Evolutionary conservation across 2,113 vertebrate species (phyloP).

Genomic region (Pongo pygmaeus): DNA sequence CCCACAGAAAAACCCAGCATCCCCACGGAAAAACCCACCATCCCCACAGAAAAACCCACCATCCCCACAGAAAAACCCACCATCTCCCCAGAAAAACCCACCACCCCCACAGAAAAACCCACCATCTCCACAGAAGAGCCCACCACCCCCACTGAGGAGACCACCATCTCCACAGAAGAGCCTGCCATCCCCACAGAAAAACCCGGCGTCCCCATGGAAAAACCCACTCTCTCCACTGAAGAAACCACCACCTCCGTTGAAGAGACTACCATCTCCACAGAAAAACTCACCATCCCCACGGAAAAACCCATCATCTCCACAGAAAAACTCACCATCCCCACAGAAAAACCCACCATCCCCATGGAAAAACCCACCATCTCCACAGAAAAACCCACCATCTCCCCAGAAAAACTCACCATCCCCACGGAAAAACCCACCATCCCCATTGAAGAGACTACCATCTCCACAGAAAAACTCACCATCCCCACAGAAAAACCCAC

Average conservation of each 20-base stretch:
- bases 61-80: background rate
- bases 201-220: background rate
- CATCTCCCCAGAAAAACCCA: background rate
- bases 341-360: background rate
- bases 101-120: background rate
- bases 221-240: background rate
- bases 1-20: background rate
- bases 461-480: background rate
- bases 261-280: fast-evolving
- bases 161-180: background rate
- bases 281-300: fast-evolving
- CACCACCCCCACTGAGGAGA: fast-evolving
- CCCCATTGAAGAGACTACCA: fast-evolving
- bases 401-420: fast-evolving
- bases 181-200: background rate
- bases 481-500: background rate
- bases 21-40: background rate
- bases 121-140: background rate
- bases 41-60: background rate
- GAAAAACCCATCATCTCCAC: fast-evolving
- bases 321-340: background rate
- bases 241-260: fast-evolving
- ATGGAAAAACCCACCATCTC: fast-evolving
- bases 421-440: fast-evolving
- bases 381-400: fast-evolving